phyloP scores from a whole-genome alignment of 1,140 invertebrate species.

The Leptopilina clavipes region DNA sequence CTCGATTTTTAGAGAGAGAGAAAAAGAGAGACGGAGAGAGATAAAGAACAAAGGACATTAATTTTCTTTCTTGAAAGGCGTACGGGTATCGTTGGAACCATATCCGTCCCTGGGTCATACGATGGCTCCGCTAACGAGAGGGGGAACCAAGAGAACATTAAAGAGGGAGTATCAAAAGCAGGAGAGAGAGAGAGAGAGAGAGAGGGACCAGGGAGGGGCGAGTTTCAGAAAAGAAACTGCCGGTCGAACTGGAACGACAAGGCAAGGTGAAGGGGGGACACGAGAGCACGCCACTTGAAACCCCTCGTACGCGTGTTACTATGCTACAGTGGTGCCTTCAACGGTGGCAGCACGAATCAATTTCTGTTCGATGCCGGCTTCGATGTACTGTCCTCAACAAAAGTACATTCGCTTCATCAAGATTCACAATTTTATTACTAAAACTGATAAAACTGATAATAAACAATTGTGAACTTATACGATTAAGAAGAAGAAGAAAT shows the following conservation, averaged over 20 bases:
- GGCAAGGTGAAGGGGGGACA: constrained; percentile 55
- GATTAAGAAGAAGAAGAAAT: too few species aligned
- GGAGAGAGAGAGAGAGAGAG: constrained; percentile 44
- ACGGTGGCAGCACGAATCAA: constrained; percentile 47
- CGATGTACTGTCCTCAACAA: background rate
- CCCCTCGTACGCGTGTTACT: constrained; percentile 67
- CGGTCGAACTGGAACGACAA: constrained; percentile 58
- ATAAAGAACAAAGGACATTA: constrained; percentile 16
- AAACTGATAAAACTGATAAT: background rate
- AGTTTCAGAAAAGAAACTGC: constrained; percentile 61
- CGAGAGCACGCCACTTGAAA: constrained; percentile 61
- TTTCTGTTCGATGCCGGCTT: constrained; percentile 45
- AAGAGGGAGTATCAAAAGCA: constrained; percentile 46
- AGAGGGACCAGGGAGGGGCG: constrained; percentile 35
- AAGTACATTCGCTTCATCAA: background rate
- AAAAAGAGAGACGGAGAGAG: background rate
- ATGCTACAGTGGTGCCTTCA: constrained; percentile 69
- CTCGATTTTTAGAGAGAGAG: background rate
- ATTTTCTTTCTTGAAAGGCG: constrained; percentile 28
- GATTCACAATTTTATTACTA: background rate
- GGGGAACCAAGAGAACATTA: constrained; percentile 47
- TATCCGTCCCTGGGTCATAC: constrained; percentile 70
- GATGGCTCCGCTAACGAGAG: constrained; percentile 57
- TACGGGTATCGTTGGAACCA: constrained; percentile 8
- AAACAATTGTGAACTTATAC: background rate